Conservation (phyloP, 2,113 vertebrate genomes). For the Cyrtonyx montezumae region DNA sequence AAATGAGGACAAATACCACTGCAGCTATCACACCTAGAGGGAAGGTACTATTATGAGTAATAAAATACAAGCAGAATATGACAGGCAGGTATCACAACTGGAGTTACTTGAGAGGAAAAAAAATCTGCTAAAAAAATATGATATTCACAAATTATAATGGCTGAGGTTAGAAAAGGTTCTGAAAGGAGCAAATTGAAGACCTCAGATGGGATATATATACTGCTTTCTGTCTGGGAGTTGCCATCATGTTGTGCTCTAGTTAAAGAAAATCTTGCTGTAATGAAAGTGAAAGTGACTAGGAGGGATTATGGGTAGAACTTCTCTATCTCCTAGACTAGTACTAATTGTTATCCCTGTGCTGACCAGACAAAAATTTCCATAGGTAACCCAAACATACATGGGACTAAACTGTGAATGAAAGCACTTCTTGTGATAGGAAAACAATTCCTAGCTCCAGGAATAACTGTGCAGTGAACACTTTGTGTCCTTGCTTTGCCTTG, state of each 20-base stretch:
- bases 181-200: too few species aligned
- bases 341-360: not conserved
- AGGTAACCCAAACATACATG: not conserved
- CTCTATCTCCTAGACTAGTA: not conserved
- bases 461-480: not conserved
- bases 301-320: not conserved
- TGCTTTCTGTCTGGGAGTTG: not conserved
- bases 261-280: not conserved
- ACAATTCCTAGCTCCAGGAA: not conserved
- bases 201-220: not conserved
- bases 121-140: rapidly evolving
- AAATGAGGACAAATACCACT: conserved; percentile 79
- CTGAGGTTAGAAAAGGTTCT: not conserved
- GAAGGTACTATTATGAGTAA: not conserved
- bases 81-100: not conserved
- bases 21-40: conserved; percentile 77
- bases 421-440: not conserved
- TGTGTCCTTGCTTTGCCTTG: not conserved
- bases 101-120: not conserved
- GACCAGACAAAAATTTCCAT: not conserved
- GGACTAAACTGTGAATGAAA: not conserved
- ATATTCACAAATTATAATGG: rapidly evolving
- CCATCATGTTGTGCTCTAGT: not conserved
- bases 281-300: not conserved
- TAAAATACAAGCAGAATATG: not conserved